phyloP scores from a whole-genome alignment of 2,888 invertebrate genomes.

The Noctua janthe region DNA sequence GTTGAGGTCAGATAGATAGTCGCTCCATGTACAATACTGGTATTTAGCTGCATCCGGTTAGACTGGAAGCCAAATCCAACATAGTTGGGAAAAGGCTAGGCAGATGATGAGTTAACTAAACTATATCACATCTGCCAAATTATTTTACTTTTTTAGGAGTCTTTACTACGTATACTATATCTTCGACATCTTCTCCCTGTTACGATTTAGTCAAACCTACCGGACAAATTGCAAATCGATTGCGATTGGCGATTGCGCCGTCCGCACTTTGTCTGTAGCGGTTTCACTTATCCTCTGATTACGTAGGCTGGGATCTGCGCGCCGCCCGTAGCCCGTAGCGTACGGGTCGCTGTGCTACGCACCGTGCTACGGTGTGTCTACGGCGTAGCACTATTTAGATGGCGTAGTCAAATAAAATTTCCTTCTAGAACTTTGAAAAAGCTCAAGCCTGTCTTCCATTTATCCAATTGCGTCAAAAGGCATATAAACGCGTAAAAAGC shows the following conservation, averaged over 20 bases:
- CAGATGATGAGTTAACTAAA: background rate
- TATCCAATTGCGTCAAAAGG: background rate
- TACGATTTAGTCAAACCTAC: too few relatives aligned
- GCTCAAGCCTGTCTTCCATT: background rate
- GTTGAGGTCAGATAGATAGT: too few relatives aligned
- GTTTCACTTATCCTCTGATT: background rate
- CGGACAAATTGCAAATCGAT: background rate
- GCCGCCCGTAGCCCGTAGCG: background rate
- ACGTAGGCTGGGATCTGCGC: background rate
- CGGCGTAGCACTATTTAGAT: background rate
- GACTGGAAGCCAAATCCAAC: too few relatives aligned
- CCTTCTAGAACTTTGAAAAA: background rate
- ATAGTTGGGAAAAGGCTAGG: too few relatives aligned
- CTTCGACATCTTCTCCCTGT: too few relatives aligned
- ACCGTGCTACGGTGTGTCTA: constrained; percentile 28
- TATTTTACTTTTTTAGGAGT: too few relatives aligned
- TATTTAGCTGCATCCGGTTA: too few relatives aligned
- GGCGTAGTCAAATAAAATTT: background rate
- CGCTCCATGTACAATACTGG: too few relatives aligned
- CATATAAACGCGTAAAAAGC: too few relatives aligned
- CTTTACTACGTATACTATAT: too few relatives aligned
- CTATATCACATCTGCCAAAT: background rate
- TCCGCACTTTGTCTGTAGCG: background rate
- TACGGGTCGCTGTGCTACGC: constrained; percentile 8
- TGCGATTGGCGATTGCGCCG: background rate